These are phyloP conservation scores for Leptoclinus maculatus DNA, from an alignment of 2,797 vertebrate genomes.

Conservation along the genomic window DNA sequence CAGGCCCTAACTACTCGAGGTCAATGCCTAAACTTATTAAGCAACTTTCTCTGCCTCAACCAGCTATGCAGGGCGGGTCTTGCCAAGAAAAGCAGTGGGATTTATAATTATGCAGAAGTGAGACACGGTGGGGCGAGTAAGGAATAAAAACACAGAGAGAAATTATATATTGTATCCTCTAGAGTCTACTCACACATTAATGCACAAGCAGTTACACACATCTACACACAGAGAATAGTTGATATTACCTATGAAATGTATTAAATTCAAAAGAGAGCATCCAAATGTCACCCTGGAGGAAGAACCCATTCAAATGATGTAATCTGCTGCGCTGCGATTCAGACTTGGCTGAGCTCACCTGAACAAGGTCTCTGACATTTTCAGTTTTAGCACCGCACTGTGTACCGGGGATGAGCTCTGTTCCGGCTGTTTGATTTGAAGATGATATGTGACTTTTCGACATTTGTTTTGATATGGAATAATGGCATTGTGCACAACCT, in stretches of 20 bases:
- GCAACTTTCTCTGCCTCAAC: neutral
- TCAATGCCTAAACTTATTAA: neutral
- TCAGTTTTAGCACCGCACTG: neutral
- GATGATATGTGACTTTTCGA: neutral
- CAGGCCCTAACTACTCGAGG: neutral
- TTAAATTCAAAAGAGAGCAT: conserved; percentile 4
- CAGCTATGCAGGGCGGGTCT: neutral
- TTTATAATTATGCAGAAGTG: neutral
- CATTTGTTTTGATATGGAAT: neutral
- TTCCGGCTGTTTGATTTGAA: neutral
- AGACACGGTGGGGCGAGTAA: neutral
- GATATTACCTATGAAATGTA: neutral
- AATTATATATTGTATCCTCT: too few species aligned
- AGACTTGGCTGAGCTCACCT: neutral
- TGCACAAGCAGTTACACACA: neutral
- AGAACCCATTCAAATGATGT: neutral
- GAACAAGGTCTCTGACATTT: conserved; percentile 23
- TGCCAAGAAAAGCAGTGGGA: neutral
- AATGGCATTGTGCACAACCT: neutral
- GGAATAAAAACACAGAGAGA: neutral
- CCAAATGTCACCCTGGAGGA: conserved; percentile 20
- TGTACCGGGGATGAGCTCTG: neutral
- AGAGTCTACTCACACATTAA: neutral
- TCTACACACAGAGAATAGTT: neutral
- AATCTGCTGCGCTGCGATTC: conserved; percentile 6